Percentiles rank a stretch among this genome's conserved stretches.
phyloP scores from a whole-genome alignment of 2,888 invertebrate genomes.

The Allacma fusca region DNA sequence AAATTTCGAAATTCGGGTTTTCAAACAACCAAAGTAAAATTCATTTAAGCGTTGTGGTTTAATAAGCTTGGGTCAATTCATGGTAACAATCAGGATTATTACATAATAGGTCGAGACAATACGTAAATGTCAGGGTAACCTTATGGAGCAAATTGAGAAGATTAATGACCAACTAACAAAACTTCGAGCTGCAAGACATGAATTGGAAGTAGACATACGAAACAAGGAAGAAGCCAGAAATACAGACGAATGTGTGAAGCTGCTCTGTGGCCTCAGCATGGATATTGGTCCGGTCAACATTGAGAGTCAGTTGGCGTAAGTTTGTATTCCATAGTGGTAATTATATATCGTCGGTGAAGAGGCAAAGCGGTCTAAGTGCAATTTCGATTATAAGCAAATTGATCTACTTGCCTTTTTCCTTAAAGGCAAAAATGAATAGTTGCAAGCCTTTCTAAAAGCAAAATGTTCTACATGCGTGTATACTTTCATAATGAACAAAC shows the following conservation, averaged over 20 bases:
- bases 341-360: too few species aligned
- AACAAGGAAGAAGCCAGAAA: constrained; percentile 58
- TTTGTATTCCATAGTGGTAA: not conserved
- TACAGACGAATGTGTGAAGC: constrained; percentile 59
- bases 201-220: constrained; percentile 58
- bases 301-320: constrained; percentile 27
- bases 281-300: constrained; percentile 40
- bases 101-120: constrained; percentile 51
- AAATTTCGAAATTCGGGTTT: not conserved
- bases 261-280: constrained; percentile 50
- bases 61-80: too few species aligned
- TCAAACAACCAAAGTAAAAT: too few species aligned
- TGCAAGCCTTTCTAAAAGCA: too few species aligned
- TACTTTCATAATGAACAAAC: too few species aligned
- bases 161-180: constrained; percentile 53
- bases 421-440: too few species aligned
- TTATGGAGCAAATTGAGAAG: constrained; percentile 51
- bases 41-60: too few species aligned
- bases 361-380: too few species aligned
- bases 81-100: not conserved
- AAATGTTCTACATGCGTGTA: too few species aligned
- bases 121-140: constrained; percentile 52
- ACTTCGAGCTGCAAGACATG: constrained; percentile 57
- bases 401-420: too few species aligned
- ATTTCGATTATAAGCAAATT: too few species aligned